These are phyloP conservation scores for Drosophila macrospina DNA, from an alignment of 2,888 invertebrate genomes.

Conservation along the genomic window DNA sequence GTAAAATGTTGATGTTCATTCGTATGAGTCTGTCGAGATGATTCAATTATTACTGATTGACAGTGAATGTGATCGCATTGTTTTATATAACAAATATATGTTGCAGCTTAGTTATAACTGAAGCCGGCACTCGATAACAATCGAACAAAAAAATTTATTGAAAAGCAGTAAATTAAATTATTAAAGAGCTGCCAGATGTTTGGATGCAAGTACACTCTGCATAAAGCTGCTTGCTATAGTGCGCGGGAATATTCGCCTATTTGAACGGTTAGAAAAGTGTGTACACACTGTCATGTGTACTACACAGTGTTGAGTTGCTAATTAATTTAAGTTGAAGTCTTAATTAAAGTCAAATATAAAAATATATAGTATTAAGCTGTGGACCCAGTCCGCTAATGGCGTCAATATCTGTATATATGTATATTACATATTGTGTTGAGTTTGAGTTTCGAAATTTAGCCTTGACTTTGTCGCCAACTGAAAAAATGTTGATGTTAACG, in stretches of 20 bases:
- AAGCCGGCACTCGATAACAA: no score
- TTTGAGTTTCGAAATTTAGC: constrained; percentile 3
- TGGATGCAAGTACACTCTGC: not conserved
- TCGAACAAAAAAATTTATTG: no score
- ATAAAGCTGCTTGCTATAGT: constrained; percentile 30
- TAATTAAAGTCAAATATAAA: constrained; percentile 36
- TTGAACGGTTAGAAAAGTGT: not conserved
- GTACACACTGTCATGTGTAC: constrained; percentile 16
- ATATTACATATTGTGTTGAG: constrained; percentile 2
- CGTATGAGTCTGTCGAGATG: no score
- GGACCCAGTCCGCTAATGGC: constrained; percentile 2
- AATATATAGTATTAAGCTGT: constrained; percentile 4
- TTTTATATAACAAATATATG: no score
- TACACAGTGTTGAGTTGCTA: constrained; percentile 14
- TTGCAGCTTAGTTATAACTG: no score
- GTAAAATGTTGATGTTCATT: no score
- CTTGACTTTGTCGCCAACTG: constrained; percentile 33
- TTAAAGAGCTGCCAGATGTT: constrained; percentile 26
- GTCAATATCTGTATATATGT: constrained; percentile 1
- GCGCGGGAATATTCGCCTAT: not conserved
- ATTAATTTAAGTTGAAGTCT: constrained; percentile 23
- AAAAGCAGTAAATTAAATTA: no score
- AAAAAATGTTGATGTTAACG: constrained; percentile 21
- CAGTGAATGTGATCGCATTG: no score
- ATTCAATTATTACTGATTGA: no score